These are phyloP conservation scores for Cryptophagus acutangulus DNA, from an alignment of 2,888 invertebrate genomes.

Conservation along the genomic window DNA sequence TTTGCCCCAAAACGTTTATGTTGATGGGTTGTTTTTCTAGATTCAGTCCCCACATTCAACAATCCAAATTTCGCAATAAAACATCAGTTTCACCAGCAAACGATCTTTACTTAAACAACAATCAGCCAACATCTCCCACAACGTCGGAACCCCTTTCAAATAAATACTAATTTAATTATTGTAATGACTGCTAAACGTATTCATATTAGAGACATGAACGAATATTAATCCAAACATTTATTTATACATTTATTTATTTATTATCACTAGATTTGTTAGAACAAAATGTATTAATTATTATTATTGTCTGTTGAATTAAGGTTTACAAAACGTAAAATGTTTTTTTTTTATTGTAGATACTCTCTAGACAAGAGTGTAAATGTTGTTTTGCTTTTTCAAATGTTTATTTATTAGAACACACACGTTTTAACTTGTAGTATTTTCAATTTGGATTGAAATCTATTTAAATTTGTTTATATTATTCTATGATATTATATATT, in stretches of 20 bases:
- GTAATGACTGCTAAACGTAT: too few relatives aligned
- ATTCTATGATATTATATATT: constrained; percentile 20
- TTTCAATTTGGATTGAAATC: constrained; percentile 31
- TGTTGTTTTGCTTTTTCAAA: constrained; percentile 20
- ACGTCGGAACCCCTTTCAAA: too few relatives aligned
- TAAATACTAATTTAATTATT: too few relatives aligned
- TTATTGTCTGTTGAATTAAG: constrained; percentile 36
- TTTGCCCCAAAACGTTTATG: constrained; percentile 3
- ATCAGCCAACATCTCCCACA: too few relatives aligned
- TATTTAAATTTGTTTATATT: constrained; percentile 17
- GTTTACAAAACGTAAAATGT: constrained; percentile 32
- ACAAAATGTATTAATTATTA: not conserved
- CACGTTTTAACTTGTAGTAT: constrained; percentile 27
- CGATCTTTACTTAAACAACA: constrained; percentile 31
- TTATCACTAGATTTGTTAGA: too few relatives aligned
- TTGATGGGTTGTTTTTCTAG: constrained; percentile 25
- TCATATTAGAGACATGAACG: too few relatives aligned
- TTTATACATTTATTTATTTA: constrained; percentile 4
- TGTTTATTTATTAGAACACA: constrained; percentile 26
- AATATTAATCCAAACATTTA: too few relatives aligned
- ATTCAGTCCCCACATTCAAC: constrained; percentile 37
- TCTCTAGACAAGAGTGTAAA: constrained; percentile 21
- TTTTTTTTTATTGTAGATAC: constrained; percentile 35
- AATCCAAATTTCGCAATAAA: constrained; percentile 36
- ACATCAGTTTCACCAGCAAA: constrained; percentile 36